Evolutionary conservation across 1,140 invertebrate genomes (phyloP).

Genomic region (Paracyclopina nana): DNA sequence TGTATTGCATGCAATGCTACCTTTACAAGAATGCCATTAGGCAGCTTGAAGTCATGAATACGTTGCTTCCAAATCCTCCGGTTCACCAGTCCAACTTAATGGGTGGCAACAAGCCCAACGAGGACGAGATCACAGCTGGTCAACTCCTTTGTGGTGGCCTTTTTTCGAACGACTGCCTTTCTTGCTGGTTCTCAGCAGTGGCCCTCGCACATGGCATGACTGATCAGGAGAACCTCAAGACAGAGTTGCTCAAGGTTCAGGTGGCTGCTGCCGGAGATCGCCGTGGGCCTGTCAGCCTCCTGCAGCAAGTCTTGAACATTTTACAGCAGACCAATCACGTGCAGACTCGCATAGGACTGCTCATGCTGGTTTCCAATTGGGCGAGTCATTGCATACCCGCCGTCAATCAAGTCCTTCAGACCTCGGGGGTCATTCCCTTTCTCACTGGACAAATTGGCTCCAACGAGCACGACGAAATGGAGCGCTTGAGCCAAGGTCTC

Average conservation of each 20-base stretch:
- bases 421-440: constrained; percentile 47
- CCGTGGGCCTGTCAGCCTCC: constrained; percentile 58
- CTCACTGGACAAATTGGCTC: constrained; percentile 30
- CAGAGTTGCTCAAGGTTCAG: constrained; percentile 74
- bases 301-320: constrained; percentile 64
- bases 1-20: constrained; percentile 94
- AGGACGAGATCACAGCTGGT: constrained; percentile 36
- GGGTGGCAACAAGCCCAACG: constrained; percentile 33
- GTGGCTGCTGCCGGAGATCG: constrained; percentile 57
- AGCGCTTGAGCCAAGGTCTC: constrained; percentile 66
- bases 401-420: constrained; percentile 59
- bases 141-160: constrained; percentile 85
- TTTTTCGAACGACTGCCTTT: constrained; percentile 71
- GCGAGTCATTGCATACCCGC: constrained; percentile 58
- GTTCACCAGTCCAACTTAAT: too few relatives aligned
- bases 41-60: constrained; percentile 69
- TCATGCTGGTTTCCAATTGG: constrained; percentile 82
- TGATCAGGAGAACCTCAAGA: constrained; percentile 70
- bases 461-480: constrained; percentile 63
- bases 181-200: constrained; percentile 91
- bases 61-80: constrained; percentile 71
- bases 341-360: constrained; percentile 70
- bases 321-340: constrained; percentile 45
- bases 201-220: constrained; percentile 74
- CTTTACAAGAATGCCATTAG: constrained; percentile 78